Base-by-base conservation (phyloP, 2,113 vertebrate genomes). In the Mixornis gularis region DNA sequence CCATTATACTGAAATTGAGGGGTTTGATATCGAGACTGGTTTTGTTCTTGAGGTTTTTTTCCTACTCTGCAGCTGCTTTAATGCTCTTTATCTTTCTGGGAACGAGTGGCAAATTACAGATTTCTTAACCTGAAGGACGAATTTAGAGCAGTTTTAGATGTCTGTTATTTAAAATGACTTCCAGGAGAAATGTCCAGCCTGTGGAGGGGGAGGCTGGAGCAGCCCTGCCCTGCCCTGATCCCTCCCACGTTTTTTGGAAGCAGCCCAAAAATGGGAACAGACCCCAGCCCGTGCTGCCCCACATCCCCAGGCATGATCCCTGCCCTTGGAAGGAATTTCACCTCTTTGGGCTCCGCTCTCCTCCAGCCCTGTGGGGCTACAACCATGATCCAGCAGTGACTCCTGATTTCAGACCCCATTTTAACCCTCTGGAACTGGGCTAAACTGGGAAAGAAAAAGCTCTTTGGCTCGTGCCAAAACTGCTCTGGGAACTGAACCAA, bases 1-100 rank as follows among this genome's bases (percentile, higher is more conserved):
- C 95, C 97, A 96, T 97, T 96, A 94, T 98, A 94, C 93, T 22
- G 77, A 91, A 96, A 96, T 93, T 93, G 90, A 71, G 78, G 85
- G 32, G 60, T 89, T 97, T 96, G 86, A 96, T 95, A 95, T 88
- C 41, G 16, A 95, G 92, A 92, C 70, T 29, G 25, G 68, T 41
- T 94, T 89, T 90, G 92, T 94, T 88, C 69, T 65, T 11, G 49
- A 46, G 80, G 46, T 44, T 43, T 92, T 95, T 93, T 94, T 95
- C 85, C 76, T 52, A 44, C 87, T 96, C 85, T 25, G 64, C 73
- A 93, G 92, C 81, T 97, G 76, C 69, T 87, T 95, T 81, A 72
- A 70, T 85, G 56, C 68, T 66, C 20, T 55, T 95, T 92, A 40
- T 72, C 78, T 88, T 82, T 18, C 27, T 8, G 36, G 41, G 80